These are phyloP conservation scores for human DNA, from an alignment of 2,113 vertebrate species.

Conservation along the genomic window DNA sequence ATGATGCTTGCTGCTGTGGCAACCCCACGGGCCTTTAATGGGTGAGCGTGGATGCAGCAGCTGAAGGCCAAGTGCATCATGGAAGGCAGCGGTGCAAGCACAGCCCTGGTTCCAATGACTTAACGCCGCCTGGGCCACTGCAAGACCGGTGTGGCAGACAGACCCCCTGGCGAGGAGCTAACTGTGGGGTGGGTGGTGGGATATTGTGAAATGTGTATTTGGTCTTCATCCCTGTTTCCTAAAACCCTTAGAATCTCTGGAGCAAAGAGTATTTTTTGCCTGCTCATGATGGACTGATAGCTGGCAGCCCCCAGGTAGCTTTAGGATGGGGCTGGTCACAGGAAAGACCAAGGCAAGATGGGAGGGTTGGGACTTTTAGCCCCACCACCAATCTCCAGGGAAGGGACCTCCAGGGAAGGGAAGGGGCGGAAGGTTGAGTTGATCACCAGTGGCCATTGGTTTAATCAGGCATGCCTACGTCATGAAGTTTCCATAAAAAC, in stretches of 20 bases:
- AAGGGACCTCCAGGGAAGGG: background rate
- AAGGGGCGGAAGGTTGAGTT: background rate
- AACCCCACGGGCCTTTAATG: background rate
- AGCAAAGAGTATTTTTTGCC: background rate
- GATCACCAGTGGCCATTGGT: background rate
- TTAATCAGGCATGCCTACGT: background rate
- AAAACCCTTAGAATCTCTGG: background rate
- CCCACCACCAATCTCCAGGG: too few relatives aligned
- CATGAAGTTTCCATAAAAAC: background rate
- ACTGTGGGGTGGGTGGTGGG: background rate
- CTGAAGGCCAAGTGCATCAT: background rate
- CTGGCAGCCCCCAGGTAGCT: too few relatives aligned
- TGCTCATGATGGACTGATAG: background rate
- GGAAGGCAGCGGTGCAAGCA: background rate
- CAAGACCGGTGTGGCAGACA: background rate
- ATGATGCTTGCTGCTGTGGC: background rate
- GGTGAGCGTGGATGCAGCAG: background rate
- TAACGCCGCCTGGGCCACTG: background rate
- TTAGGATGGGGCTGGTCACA: background rate
- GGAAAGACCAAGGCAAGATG: background rate
- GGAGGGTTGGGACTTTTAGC: background rate
- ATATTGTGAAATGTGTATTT: rapidly evolving
- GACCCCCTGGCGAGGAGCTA: background rate
- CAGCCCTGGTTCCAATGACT: background rate
- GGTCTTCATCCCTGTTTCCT: background rate